These are phyloP conservation scores for Urocyon cinereoargenteus DNA, from an alignment of 2,797 vertebrate genomes.

Conservation along the genomic window DNA sequence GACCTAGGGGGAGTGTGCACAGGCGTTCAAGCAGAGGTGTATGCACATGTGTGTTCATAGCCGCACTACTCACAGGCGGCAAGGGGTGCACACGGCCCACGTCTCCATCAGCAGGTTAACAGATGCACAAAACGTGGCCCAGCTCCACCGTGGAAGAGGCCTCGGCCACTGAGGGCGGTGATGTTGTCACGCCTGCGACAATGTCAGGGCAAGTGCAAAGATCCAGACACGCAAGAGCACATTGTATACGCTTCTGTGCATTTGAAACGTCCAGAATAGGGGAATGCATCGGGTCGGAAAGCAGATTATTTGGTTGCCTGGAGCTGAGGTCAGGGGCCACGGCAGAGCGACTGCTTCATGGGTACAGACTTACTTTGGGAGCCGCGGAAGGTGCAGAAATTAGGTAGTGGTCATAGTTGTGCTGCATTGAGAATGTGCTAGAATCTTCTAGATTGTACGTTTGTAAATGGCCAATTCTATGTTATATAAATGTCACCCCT, in stretches of 20 bases:
- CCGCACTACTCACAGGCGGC: background rate
- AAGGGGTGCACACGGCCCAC: too few species aligned
- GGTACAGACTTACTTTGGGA: background rate
- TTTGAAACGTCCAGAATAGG: background rate
- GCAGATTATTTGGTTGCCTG: fast-evolving
- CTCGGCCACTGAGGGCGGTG: background rate
- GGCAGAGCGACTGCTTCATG: background rate
- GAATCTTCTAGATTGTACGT: background rate
- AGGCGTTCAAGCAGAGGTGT: background rate
- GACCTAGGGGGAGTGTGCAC: background rate
- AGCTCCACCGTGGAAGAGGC: too few species aligned
- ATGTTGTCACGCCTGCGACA: background rate
- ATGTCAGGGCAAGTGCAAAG: background rate
- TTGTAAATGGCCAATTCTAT: background rate
- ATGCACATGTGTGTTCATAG: too few species aligned
- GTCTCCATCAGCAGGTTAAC: background rate
- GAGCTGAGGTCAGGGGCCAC: too few species aligned
- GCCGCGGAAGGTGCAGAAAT: background rate
- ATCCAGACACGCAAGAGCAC: background rate
- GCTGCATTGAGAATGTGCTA: background rate
- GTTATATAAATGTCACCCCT: background rate
- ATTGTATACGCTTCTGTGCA: too few species aligned
- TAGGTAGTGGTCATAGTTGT: fast-evolving
- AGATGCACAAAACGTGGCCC: too few species aligned
- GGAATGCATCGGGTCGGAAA: background rate